Percentiles rank a stretch among this genome's conserved stretches.
phyloP scores from a whole-genome alignment of 2,113 vertebrate genomes.

The Tonatia bakeri region DNA sequence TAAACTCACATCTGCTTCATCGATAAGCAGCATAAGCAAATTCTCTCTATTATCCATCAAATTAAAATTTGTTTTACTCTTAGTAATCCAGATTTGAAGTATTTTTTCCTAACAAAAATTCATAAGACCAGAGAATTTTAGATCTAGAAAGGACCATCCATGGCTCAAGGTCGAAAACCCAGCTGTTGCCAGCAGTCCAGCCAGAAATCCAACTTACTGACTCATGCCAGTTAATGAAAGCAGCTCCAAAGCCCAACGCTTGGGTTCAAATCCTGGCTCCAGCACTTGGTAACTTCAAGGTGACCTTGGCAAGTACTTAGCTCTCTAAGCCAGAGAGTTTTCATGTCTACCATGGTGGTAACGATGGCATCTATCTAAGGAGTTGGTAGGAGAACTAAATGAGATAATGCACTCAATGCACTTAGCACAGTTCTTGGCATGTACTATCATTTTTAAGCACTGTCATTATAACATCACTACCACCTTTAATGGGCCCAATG shows the following conservation, averaged over 20 bases:
- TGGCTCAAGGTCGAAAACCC: not conserved
- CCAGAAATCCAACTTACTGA: not conserved
- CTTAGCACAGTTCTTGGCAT: not conserved
- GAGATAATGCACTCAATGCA: not conserved
- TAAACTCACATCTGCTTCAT: not conserved
- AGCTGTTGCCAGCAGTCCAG: not conserved
- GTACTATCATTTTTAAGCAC: not conserved
- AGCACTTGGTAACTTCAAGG: not conserved
- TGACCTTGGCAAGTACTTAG: not conserved
- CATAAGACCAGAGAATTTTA: not conserved
- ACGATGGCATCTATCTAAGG: not conserved
- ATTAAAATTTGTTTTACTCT: not conserved
- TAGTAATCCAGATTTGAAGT: not conserved
- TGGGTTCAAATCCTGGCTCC: not conserved
- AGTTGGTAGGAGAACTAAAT: not conserved
- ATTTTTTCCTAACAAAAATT: not conserved
- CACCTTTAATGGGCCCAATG: too few species aligned
- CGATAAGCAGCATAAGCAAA: not conserved
- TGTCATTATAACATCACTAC: not conserved
- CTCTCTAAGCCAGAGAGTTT: not conserved
- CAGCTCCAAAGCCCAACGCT: not conserved
- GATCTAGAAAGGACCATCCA: not conserved
- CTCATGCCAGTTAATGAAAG: not conserved
- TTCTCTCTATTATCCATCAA: not conserved
- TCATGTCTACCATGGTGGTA: not conserved